A percentile compares a stretch with the other conserved stretches of the same genome.
These are phyloP conservation scores for Cheilosia pagana DNA, from an alignment of 2,888 invertebrate species.

Conservation along the genomic window DNA sequence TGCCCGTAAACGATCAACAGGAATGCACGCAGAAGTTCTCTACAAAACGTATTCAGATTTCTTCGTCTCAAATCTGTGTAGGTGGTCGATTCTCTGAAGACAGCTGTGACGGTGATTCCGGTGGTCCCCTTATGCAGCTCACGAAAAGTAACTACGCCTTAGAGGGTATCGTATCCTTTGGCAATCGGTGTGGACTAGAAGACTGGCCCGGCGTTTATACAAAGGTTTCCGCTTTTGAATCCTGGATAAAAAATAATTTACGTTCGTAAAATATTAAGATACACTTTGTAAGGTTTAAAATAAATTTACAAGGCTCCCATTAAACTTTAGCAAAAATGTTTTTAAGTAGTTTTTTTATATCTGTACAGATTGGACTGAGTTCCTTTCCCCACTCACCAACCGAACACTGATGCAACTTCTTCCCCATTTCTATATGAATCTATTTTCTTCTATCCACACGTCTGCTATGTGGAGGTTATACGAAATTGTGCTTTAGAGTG, in stretches of 20 bases:
- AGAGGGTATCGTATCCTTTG: constrained; percentile 85
- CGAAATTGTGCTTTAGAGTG: too few species aligned
- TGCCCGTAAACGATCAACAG: constrained; percentile 84
- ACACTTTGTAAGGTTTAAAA: not conserved
- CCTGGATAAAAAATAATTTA: constrained; percentile 87
- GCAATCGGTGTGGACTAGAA: constrained; percentile 83
- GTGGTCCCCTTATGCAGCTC: constrained; percentile 86
- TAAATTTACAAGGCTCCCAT: not conserved
- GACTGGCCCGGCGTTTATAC: constrained; percentile 90
- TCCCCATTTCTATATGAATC: too few species aligned
- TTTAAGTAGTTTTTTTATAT: not conserved
- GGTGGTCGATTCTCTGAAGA: constrained; percentile 84
- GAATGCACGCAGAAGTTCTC: constrained; percentile 83
- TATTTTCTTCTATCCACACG: too few species aligned
- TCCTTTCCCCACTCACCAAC: too few species aligned
- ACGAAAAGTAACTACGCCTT: constrained; percentile 79
- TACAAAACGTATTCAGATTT: constrained; percentile 77
- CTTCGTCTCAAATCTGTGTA: constrained; percentile 80
- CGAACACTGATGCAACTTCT: too few species aligned
- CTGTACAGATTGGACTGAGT: too few species aligned
- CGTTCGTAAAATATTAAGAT: constrained; percentile 78
- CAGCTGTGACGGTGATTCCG: constrained; percentile 87
- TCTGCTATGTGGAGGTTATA: too few species aligned
- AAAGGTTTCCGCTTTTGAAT: constrained; percentile 86
- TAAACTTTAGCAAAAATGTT: not conserved